Evolutionary conservation across 30 jellyfish, hydroid and myxozoan genomes (phyloP).

Genomic region (Nemopilema nomurai): DNA sequence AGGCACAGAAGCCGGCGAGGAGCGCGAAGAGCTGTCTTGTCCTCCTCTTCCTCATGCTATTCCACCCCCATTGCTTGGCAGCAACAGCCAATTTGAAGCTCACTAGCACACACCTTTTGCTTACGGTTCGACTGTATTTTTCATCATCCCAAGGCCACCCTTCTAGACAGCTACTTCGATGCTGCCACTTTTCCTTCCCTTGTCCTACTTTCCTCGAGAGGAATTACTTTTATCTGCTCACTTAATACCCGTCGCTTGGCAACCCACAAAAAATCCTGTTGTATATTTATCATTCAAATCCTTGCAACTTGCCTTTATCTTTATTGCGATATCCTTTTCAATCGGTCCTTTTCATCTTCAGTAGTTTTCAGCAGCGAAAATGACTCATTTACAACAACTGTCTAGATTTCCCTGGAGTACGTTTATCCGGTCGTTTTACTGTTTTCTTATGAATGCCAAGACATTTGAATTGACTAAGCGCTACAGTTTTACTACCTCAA

Average conservation of each 20-base stretch:
- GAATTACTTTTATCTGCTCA: background rate
- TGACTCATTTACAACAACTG: background rate
- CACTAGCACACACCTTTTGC: background rate
- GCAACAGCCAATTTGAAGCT: background rate
- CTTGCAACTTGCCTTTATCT: background rate
- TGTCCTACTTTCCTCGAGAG: background rate
- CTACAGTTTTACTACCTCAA: background rate
- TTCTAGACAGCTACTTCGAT: background rate
- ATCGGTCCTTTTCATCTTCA: background rate
- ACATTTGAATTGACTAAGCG: background rate
- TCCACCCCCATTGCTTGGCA: background rate
- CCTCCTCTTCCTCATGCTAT: slow-evolving; percentile 12
- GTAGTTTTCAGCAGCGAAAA: background rate
- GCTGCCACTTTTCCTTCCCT: background rate
- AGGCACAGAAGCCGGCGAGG: slow-evolving; percentile 20
- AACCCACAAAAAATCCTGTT: background rate
- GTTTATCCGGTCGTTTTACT: background rate
- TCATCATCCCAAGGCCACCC: background rate
- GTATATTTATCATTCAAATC: background rate
- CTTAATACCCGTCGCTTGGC: background rate
- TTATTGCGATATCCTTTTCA: background rate
- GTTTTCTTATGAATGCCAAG: background rate
- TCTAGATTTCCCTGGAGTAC: background rate
- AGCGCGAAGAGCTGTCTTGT: slow-evolving; percentile 39
- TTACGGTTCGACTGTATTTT: background rate